Conservation (phyloP, 1,140 invertebrate species). For the Battus philenor region DNA sequence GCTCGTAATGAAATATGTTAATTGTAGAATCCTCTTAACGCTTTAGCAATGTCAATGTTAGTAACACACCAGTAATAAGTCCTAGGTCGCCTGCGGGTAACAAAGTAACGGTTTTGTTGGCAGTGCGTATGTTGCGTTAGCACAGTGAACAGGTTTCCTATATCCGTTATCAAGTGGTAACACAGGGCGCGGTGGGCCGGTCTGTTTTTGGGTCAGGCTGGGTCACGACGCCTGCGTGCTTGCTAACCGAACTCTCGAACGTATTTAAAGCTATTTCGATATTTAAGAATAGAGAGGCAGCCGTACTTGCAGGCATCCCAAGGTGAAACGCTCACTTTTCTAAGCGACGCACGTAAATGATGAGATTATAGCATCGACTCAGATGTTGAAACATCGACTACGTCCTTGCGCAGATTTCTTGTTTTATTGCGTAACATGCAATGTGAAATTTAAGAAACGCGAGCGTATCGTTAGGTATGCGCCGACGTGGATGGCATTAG, state of each 20-base stretch:
- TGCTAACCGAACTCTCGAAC: conserved; percentile 37
- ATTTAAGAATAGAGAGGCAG: conserved; percentile 65
- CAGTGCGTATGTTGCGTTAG: conserved; percentile 37
- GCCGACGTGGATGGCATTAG: conserved; percentile 28
- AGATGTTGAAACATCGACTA: conserved; percentile 52
- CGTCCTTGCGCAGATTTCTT: conserved; percentile 66
- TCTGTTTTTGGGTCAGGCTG: conserved; percentile 69
- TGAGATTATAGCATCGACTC: conserved; percentile 63
- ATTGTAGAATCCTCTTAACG: too few relatives aligned
- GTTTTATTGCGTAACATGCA: conserved; percentile 55
- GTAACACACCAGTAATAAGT: conserved; percentile 1
- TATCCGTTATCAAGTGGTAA: conserved; percentile 61
- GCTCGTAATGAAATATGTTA: too few relatives aligned
- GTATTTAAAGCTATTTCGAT: conserved; percentile 54
- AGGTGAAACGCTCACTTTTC: conserved; percentile 71
- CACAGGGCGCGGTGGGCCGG: conserved; percentile 48
- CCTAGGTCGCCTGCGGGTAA: conserved; percentile 24
- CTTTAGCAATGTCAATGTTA: conserved; percentile 23
- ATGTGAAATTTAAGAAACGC: conserved; percentile 47
- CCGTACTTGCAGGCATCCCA: conserved; percentile 50
- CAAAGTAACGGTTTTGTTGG: conserved; percentile 43
- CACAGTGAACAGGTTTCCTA: conserved; percentile 53
- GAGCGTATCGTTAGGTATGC: conserved; percentile 33
- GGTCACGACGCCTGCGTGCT: conserved; percentile 71
- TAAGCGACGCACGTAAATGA: conserved; percentile 65